Conservation (phyloP, 2,888 invertebrate species). For the Erebia palarica region DNA sequence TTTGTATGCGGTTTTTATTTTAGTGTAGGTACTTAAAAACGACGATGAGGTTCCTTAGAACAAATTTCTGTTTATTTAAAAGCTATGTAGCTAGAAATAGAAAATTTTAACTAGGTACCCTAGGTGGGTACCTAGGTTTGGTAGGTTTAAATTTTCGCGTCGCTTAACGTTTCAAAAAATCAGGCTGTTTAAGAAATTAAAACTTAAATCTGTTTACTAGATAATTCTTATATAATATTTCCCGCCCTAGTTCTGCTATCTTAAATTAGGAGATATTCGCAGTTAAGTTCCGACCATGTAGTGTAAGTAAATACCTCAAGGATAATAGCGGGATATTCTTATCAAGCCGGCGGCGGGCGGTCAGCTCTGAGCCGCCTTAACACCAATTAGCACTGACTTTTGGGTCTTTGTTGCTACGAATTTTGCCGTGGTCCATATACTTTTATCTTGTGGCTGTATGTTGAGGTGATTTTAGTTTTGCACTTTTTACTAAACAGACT, state of each 20-base stretch:
- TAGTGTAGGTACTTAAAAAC: too few species aligned
- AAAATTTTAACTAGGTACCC: too few species aligned
- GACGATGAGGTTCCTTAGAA: too few species aligned
- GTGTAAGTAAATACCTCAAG: conserved; percentile 55
- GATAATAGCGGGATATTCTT: conserved; percentile 67
- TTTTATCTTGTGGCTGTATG: neutral
- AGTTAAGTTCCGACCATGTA: conserved; percentile 49
- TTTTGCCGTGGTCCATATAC: conserved; percentile 5
- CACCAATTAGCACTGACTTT: conserved; percentile 62
- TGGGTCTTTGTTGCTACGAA: conserved; percentile 7
- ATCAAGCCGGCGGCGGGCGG: conserved; percentile 58
- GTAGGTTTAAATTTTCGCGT: too few species aligned
- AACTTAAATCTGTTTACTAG: conserved; percentile 26
- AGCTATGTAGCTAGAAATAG: too few species aligned
- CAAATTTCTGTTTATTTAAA: too few species aligned
- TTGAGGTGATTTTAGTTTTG: neutral
- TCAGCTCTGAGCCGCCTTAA: conserved; percentile 59
- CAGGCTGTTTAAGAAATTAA: too few species aligned
- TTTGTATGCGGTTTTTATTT: too few species aligned
- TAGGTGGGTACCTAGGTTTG: too few species aligned
- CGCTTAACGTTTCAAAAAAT: too few species aligned
- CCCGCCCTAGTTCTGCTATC: conserved; percentile 43
- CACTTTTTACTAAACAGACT: neutral
- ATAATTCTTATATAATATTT: conserved; percentile 47
- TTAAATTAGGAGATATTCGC: conserved; percentile 47